Evolutionary conservation across 2,888 invertebrate genomes (phyloP), one percentile per base, ranked within the genome.

Genomic region (Brachypalpus laphriformis): DNA sequence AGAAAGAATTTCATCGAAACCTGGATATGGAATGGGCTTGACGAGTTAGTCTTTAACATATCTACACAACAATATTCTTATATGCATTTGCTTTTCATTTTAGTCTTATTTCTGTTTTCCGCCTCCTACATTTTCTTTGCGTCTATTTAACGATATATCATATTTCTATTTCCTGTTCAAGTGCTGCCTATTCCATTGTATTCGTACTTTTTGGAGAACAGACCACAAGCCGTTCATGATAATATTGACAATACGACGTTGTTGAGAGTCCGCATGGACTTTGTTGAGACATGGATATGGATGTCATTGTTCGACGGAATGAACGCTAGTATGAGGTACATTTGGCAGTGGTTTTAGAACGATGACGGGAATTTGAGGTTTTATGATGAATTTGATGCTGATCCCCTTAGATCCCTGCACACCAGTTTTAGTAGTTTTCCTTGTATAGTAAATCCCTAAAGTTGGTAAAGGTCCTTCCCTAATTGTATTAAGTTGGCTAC

Each of bases 271-370:
- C 78, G 87, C 34, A 63, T 14, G 14, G 59, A 83, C 56, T 87
- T 87, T 57, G 40, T 65, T 20, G 83, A 86, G n/a, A 81, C 80
- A 18, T 87, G 86, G 86, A 86, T 87, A 54, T 87, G 86, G 87
- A 77, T 40, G 63, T 45, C 82, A 28, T 16, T 54, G 20, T 31
- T 54, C 18, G 40, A 56, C 25, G 68, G 20, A 61, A 40, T 25
- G 42, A 78, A 68, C 54, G 3, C 22, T 25, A 49, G 25, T 51
- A 7, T 3, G 22, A 71, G 71, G 71, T 71, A 71, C 11, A 51
- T 51, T 37, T 25, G 25, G n/a, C 11, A 51, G 18, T 31, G 31
- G 63, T 49, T 31, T 25, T 28, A 45, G 28, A 63, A 18, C 11
- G 22, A 37, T 56, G 8, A 57, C 20, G 34, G 37, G 8, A 11